These are phyloP conservation scores for Sitophilus oryzae DNA, from an alignment of 1,140 invertebrate genomes.

Conservation along the genomic window DNA sequence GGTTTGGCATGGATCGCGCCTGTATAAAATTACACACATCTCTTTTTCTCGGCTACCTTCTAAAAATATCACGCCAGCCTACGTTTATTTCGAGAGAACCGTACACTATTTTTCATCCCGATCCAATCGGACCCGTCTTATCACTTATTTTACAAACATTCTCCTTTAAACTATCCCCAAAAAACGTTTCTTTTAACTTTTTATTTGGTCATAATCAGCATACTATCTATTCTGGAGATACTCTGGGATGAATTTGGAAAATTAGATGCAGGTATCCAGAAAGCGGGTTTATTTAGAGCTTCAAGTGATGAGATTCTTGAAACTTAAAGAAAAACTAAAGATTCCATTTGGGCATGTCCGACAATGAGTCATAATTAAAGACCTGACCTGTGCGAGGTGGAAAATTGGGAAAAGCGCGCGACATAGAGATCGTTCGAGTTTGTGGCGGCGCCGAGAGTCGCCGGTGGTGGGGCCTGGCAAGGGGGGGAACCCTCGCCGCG, in stretches of 20 bases:
- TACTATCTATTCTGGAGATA: too few species aligned
- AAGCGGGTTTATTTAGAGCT: too few species aligned
- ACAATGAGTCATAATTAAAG: conserved; percentile 15
- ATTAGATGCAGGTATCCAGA: too few species aligned
- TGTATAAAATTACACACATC: conserved; percentile 46
- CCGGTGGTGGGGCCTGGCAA: conserved; percentile 14
- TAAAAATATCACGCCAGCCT: conserved; percentile 43
- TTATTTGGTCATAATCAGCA: too few species aligned
- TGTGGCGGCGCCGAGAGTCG: conserved; percentile 8
- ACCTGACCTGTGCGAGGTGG: conserved; percentile 25
- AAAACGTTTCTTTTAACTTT: too few species aligned
- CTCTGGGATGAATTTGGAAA: too few species aligned
- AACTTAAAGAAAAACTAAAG: too few species aligned
- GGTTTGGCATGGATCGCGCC: conserved; percentile 42
- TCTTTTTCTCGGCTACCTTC: conserved; percentile 42
- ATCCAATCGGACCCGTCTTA: too few species aligned
- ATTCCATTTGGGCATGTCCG: neutral
- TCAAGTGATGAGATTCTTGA: too few species aligned
- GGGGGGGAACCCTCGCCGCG: conserved; percentile 31
- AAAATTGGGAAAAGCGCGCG: conserved; percentile 17
- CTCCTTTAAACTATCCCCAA: conserved; percentile 13
- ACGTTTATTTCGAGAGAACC: conserved; percentile 43
- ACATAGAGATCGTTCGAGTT: conserved; percentile 10
- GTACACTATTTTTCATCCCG: conserved; percentile 38
- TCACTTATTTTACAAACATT: too few species aligned